Conservation (phyloP, 64 coral and sea anemone genomes). For the Montipora foliosa region DNA sequence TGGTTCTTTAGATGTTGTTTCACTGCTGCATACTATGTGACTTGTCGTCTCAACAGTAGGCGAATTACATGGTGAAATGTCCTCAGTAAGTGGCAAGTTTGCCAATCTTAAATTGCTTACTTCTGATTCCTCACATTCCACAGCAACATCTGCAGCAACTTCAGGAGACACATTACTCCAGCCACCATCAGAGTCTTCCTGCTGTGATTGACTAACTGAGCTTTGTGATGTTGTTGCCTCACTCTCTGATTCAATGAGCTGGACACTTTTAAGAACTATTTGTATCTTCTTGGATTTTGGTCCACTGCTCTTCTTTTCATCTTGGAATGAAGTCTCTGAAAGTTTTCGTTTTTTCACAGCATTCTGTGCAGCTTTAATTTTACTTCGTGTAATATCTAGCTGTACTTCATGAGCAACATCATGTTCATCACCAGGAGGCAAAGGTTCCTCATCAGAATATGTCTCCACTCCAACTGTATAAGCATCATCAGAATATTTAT, state of each 20-base stretch:
- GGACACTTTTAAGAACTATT: slow-evolving; percentile 79
- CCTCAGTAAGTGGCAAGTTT: slow-evolving; percentile 90
- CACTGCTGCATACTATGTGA: slow-evolving; percentile 13
- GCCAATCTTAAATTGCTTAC: background rate
- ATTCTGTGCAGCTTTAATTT: slow-evolving; percentile 81
- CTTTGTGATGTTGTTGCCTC: background rate
- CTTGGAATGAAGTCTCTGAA: slow-evolving; percentile 56
- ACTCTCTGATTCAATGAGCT: slow-evolving; percentile 52
- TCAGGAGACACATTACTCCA: slow-evolving; percentile 21
- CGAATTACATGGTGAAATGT: slow-evolving; percentile 93
- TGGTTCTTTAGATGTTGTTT: slow-evolving; percentile 40
- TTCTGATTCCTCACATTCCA: slow-evolving; percentile 2
- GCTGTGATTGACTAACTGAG: background rate
- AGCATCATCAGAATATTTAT: slow-evolving; percentile 53
- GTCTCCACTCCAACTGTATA: slow-evolving; percentile 74
- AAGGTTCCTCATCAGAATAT: slow-evolving; percentile 86
- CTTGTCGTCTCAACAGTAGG: slow-evolving; percentile 61
- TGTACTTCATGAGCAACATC: slow-evolving; percentile 80
- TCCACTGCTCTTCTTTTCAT: slow-evolving; percentile 69
- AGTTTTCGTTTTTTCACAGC: slow-evolving; percentile 81
- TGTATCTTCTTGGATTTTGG: slow-evolving; percentile 75
- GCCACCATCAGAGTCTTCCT: background rate
- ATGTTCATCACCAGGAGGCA: slow-evolving; percentile 84
- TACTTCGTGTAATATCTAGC: slow-evolving; percentile 65
- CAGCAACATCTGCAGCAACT: slow-evolving; percentile 37